Conservation (phyloP, 2,113 vertebrate species). For the Heterochromis multidens region DNA sequence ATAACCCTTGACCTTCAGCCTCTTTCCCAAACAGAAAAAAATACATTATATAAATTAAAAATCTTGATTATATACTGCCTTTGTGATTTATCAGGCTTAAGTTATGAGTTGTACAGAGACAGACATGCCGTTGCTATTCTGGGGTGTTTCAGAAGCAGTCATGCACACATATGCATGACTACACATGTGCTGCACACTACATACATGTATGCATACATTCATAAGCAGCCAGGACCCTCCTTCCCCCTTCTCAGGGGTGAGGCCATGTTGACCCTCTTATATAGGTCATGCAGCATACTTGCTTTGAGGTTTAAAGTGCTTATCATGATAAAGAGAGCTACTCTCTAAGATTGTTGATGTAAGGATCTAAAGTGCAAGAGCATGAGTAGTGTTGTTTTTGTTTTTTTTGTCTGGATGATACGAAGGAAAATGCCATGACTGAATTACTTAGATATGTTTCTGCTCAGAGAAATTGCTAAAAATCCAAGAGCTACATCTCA, state of each 20-base stretch:
- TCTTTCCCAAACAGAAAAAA: neutral
- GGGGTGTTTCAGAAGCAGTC: conserved; percentile 28
- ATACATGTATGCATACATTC: conserved; percentile 28
- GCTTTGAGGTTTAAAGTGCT: conserved; percentile 21
- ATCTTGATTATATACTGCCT: neutral
- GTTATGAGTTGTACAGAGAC: neutral
- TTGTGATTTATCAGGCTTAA: neutral
- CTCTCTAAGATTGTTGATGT: neutral
- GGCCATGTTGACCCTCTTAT: conserved; percentile 47
- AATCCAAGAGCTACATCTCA: neutral
- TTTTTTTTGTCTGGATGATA: neutral
- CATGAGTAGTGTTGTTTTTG: neutral
- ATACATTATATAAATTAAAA: neutral
- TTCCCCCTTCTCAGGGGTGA: neutral
- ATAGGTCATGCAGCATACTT: conserved; percentile 37
- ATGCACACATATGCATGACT: conserved; percentile 35
- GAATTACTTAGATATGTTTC: neutral
- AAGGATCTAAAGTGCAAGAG: neutral
- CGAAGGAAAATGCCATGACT: neutral
- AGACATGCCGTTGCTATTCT: neutral
- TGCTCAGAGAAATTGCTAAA: neutral
- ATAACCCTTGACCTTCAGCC: neutral
- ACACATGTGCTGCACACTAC: conserved; percentile 20
- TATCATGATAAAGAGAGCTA: neutral
- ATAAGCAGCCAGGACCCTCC: conserved; percentile 6